phyloP scores from a whole-genome alignment of 1,140 invertebrate species.

The Aphaenogaster floridana region DNA sequence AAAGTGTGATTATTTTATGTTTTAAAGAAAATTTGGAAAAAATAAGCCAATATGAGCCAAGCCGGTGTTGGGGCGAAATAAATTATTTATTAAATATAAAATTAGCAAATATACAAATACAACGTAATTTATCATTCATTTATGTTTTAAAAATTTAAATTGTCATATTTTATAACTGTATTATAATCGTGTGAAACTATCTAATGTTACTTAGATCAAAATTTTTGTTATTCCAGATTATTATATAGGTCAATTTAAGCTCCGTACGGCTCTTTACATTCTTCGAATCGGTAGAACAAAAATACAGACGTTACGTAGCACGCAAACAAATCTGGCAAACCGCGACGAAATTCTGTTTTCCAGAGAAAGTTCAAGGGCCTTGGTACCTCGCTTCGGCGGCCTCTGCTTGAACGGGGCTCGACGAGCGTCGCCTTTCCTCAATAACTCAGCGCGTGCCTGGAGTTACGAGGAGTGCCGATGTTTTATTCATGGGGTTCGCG shows the following conservation, averaged over 20 bases:
- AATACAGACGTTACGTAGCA: background rate
- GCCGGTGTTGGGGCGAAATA: too few relatives aligned
- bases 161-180: background rate
- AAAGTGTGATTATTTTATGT: too few relatives aligned
- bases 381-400: slow-evolving; percentile 35
- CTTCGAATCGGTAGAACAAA: background rate
- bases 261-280: background rate
- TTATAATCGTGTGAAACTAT: background rate
- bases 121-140: too few relatives aligned
- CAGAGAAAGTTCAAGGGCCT: slow-evolving; percentile 62
- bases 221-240: background rate
- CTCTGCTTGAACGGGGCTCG: slow-evolving; percentile 5
- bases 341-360: slow-evolving; percentile 20
- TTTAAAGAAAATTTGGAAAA: too few relatives aligned
- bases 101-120: too few relatives aligned
- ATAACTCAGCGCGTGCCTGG: slow-evolving; percentile 76
- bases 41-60: too few relatives aligned
- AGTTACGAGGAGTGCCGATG: slow-evolving; percentile 68
- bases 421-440: slow-evolving; percentile 67
- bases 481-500: slow-evolving; percentile 75
- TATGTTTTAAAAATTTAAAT: background rate
- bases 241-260: background rate
- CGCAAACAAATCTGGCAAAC: background rate
- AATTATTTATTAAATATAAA: too few relatives aligned
- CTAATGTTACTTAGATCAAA: background rate